phyloP scores from a whole-genome alignment of 2,113 vertebrate genomes.

The Hypanus sabinus region DNA sequence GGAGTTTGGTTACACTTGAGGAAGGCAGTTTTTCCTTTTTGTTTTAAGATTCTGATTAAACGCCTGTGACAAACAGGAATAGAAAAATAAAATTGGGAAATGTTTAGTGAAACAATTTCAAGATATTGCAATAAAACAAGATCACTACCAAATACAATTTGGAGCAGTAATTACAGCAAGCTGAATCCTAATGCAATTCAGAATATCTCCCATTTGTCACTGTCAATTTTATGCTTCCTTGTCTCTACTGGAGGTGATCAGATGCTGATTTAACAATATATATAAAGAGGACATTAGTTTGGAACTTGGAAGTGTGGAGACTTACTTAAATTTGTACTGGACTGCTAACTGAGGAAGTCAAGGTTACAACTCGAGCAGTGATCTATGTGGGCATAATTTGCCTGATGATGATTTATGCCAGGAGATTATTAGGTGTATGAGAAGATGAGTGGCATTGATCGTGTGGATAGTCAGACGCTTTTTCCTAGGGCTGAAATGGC shows the following conservation, averaged over 20 bases:
- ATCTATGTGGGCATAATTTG: not conserved
- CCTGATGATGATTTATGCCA: no score
- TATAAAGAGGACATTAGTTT: not conserved
- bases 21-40: not conserved
- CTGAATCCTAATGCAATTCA: not conserved
- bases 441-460: no score
- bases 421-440: no score
- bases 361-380: no score
- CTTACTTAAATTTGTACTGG: not conserved
- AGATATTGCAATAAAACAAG: not conserved
- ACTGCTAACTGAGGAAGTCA: not conserved
- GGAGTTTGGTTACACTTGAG: not conserved
- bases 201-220: slow-evolving; percentile 18
- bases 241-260: not conserved
- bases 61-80: not conserved
- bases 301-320: not conserved
- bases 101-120: not conserved
- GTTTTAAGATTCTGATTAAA: not conserved
- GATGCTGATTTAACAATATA: not conserved
- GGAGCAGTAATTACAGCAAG: not conserved
- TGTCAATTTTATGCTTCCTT: slow-evolving; percentile 25
- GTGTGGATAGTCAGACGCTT: no score
- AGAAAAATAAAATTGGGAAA: not conserved
- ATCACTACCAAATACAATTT: not conserved
- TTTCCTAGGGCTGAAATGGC: no score